Evolutionary conservation across 2,797 vertebrate species (phyloP).

Genomic region (Lutjanus argentimaculatus): DNA sequence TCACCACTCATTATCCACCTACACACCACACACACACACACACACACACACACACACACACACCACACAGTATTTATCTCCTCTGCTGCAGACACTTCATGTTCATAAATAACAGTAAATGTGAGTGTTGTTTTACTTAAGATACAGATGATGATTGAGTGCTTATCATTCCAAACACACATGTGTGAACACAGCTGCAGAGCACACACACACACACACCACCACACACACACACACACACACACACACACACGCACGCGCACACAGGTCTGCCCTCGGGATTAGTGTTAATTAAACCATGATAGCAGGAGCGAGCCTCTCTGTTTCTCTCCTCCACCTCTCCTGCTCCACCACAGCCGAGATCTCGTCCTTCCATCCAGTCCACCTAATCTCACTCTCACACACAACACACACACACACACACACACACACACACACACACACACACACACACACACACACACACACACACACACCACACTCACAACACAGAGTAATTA

Average conservation of each 20-base stretch:
- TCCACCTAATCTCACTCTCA: slow-evolving; percentile 39
- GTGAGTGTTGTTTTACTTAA: background rate
- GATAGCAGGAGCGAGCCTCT: slow-evolving; percentile 44
- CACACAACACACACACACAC: slow-evolving; percentile 12
- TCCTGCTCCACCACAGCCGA: slow-evolving; percentile 16
- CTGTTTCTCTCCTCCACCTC: slow-evolving; percentile 35
- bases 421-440: slow-evolving; percentile 5
- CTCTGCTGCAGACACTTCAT: background rate
- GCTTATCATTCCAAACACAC: slow-evolving; percentile 37
- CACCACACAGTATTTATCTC: background rate
- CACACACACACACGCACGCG: slow-evolving; percentile 14
- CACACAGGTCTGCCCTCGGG: slow-evolving; percentile 38
- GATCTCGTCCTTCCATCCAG: slow-evolving; percentile 41
- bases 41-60: background rate
- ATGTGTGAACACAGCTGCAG: background rate
- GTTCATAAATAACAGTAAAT: slow-evolving; percentile 4
- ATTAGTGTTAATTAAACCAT: slow-evolving; percentile 66
- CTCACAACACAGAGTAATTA: slow-evolving; percentile 62
- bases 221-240: background rate
- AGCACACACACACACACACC: background rate
- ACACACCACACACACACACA: background rate
- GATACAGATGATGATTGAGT: background rate
- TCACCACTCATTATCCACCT: slow-evolving; percentile 19
- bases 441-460: background rate
- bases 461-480: slow-evolving; percentile 10